Conservation (phyloP, 2,797 vertebrate species). For the Tenualosa thibaudeaui region DNA sequence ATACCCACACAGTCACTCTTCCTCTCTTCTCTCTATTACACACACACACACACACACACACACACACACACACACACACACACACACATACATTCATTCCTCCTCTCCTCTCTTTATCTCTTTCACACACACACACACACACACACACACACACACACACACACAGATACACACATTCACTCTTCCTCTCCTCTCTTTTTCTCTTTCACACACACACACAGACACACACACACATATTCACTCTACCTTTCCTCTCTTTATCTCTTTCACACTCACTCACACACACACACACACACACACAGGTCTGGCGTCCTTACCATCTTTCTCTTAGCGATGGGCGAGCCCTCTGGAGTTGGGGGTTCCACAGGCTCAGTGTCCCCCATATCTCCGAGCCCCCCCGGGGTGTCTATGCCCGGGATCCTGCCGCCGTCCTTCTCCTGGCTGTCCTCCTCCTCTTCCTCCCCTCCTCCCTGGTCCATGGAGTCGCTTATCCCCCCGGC, state of each 20-base stretch:
- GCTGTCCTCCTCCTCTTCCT: conserved; percentile 77
- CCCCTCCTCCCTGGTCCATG: conserved; percentile 76
- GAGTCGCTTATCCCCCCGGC: conserved; percentile 71
- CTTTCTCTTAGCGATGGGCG: conserved; percentile 88
- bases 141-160: no score
- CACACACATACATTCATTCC: no score
- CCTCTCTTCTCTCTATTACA: no score
- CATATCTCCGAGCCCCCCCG: conserved; percentile 91
- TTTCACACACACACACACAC: no score
- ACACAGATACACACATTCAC: no score
- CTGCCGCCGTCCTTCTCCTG: conserved; percentile 82
- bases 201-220: no score
- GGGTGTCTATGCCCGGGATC: conserved; percentile 75
- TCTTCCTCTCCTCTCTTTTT: no score
- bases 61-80: no score
- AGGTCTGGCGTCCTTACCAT: conserved; percentile 54
- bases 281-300: not conserved
- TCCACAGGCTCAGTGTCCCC: conserved; percentile 84
- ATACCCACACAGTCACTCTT: no score
- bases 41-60: no score
- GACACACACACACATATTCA: not conserved
- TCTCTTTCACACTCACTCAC: not conserved
- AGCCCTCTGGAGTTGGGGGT: conserved; percentile 90
- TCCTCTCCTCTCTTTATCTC: no score
- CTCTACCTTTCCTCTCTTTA: no score